Base-by-base conservation (phyloP, 2,888 invertebrate species). In the Drosophila hamatofila region DNA sequence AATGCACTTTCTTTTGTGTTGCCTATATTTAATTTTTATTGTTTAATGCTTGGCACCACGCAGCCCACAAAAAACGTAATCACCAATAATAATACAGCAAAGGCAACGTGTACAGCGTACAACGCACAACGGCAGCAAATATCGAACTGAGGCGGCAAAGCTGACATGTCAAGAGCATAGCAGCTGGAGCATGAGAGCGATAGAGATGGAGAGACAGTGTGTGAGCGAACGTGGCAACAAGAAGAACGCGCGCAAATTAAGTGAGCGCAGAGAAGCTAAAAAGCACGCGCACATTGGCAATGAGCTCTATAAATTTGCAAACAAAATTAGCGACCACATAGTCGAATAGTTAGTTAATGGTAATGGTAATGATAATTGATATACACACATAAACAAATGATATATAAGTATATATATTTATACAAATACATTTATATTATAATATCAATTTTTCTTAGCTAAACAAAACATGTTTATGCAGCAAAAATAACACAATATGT, bases 31-130 rank as follows among this genome's bases (percentile, higher is more conserved):
- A 44, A 35, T 49, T 65, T 14, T 48, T 21, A 37, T 21, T 42
- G 25, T 37, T 41, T 25, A 30, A 25, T 23, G 11, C 46, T 59
- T 35, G 52, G 49, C 46, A 61, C 44, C 48, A 66, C 54, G 18
- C 46, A 64, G 51, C 33, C 14, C 35, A 46, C 44, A 41, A 44
- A 61, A 57, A 41, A 57, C 33, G 57, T 64, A 68, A 61, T 76
- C 64, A 64, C 58, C 54, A 80, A 72, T 58, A 55, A 59, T 41
- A 27, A 58, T 52, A 30, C 33, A 66, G 61, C 55, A 41, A 51
- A 54, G 48, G 23, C 72, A 66, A 81, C 83, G 87, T 83, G 86
- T 83, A 83, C 79, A 76, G 72, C 59, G 46, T 83, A 83, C 81
- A 76, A 75, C 59, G 41, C 74, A 68, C 75, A 74, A 67, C 64